These are phyloP conservation scores for Felis chaus DNA, from an alignment of 2,113 vertebrate genomes.

Conservation along the genomic window DNA sequence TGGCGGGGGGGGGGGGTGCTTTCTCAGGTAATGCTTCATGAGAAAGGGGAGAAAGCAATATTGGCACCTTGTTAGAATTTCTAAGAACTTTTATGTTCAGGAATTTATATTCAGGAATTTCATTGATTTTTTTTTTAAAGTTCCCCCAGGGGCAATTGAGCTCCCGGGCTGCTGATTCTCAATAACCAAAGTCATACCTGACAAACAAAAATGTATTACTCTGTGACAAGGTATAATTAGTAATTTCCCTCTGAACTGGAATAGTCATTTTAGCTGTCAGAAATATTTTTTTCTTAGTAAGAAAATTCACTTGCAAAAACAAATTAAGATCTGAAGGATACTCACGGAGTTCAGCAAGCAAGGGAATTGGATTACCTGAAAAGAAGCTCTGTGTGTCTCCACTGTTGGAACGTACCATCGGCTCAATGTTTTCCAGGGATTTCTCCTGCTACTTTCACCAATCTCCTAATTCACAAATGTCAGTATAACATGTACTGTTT, in stretches of 20 bases:
- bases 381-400: neutral
- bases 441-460: neutral
- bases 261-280: slow-evolving; percentile 67
- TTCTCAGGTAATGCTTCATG: neutral
- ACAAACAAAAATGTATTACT: slow-evolving; percentile 65
- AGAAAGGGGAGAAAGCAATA: neutral
- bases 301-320: slow-evolving; percentile 62
- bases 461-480: neutral
- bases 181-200: slow-evolving; percentile 53
- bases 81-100: slow-evolving; percentile 52
- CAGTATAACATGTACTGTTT: neutral
- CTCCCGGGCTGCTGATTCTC: slow-evolving; percentile 35
- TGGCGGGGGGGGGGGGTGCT: neutral
- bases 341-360: neutral
- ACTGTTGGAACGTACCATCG: neutral
- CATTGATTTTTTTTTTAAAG: slow-evolving; percentile 25
- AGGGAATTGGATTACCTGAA: neutral
- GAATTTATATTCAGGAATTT: slow-evolving; percentile 59
- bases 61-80: slow-evolving; percentile 15
- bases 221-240: slow-evolving; percentile 72
- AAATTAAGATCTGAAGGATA: slow-evolving; percentile 63
- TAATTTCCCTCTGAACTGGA: slow-evolving; percentile 67
- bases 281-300: slow-evolving; percentile 51
- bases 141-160: neutral
- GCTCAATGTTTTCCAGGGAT: slow-evolving; percentile 4